These are phyloP conservation scores for Yponomeuta cagnagella DNA, from an alignment of 2,888 invertebrate genomes.

Conservation along the genomic window DNA sequence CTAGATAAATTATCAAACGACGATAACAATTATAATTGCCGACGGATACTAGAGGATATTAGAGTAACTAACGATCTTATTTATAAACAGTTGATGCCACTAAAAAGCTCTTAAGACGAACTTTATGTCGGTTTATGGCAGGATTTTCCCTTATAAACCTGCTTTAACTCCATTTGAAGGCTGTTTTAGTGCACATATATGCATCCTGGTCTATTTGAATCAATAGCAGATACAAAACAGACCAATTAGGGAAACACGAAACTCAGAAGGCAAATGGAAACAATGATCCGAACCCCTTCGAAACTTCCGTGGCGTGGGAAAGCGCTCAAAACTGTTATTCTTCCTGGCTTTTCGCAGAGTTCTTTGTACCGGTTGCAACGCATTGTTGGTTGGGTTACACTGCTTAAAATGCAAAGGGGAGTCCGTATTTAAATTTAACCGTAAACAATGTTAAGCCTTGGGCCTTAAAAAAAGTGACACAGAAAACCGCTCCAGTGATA, in stretches of 20 bases:
- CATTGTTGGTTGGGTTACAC: constrained; percentile 12
- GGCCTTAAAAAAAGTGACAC: not conserved
- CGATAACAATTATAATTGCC: too few relatives aligned
- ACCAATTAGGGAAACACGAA: not conserved
- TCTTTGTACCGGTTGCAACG: constrained; percentile 23
- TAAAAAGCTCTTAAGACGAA: too few relatives aligned
- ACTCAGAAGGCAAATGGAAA: not conserved
- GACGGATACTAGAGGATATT: too few relatives aligned
- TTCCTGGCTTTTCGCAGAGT: constrained; percentile 19
- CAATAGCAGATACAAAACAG: not conserved
- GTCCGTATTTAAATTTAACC: constrained; percentile 9
- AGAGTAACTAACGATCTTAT: too few relatives aligned
- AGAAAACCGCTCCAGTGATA: not conserved
- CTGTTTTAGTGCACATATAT: too few relatives aligned
- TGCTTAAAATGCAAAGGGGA: constrained; percentile 7
- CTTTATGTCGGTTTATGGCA: too few relatives aligned
- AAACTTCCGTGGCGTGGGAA: not conserved
- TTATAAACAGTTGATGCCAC: too few relatives aligned
- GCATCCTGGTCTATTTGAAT: too few relatives aligned
- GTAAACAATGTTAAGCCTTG: constrained; percentile 6
- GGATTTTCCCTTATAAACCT: too few relatives aligned
- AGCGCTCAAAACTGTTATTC: constrained; percentile 16
- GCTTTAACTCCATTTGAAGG: too few relatives aligned
- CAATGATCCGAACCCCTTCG: not conserved
- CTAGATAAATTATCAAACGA: too few relatives aligned